phyloP scores from a whole-genome alignment of 2,113 vertebrate genomes.

The Pelecanoides urinatrix region DNA sequence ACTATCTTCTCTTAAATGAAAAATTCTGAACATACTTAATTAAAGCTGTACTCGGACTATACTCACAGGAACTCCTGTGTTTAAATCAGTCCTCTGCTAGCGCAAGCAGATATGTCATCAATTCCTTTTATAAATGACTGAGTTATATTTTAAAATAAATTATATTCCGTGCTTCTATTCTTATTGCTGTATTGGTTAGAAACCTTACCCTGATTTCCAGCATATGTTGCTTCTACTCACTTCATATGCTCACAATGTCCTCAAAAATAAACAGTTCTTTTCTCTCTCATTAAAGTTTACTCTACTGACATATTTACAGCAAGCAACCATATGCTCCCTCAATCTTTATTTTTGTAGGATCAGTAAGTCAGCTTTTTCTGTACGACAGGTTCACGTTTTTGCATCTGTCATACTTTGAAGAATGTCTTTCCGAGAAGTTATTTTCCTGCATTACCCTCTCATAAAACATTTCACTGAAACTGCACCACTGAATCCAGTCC shows the following conservation, averaged over 20 bases:
- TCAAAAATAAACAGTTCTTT: neutral
- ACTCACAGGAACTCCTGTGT: neutral
- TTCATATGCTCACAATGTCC: neutral
- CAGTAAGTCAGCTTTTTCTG: neutral
- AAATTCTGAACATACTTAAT: neutral
- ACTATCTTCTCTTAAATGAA: neutral
- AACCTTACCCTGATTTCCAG: neutral
- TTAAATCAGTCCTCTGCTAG: neutral
- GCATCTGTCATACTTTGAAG: neutral
- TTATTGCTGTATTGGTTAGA: neutral
- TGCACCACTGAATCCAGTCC: neutral
- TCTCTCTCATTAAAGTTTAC: neutral
- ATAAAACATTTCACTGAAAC: neutral
- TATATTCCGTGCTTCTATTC: neutral
- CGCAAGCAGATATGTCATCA: neutral
- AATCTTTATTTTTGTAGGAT: neutral
- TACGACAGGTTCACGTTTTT: neutral
- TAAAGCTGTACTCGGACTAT: neutral
- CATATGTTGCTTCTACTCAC: neutral
- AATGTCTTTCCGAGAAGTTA: neutral
- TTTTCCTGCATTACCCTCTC: neutral
- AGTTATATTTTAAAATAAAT: neutral
- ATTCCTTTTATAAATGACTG: neutral
- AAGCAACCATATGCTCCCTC: constrained; percentile 12
- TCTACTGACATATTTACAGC: neutral